Base-by-base conservation (phyloP, 1,140 invertebrate genomes). In the Dolichoris vasculosae region DNA sequence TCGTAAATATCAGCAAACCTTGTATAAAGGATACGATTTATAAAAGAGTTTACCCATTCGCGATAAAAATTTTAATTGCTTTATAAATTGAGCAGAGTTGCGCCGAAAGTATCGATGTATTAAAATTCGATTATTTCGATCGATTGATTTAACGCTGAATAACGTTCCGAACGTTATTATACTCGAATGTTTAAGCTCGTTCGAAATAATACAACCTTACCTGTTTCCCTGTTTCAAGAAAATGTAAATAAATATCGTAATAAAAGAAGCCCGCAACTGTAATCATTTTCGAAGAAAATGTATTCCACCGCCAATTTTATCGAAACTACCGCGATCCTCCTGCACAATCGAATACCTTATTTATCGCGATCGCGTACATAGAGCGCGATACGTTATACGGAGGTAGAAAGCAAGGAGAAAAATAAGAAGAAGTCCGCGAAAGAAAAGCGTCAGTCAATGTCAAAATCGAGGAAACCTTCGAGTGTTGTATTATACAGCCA, bases 381-480 rank as follows among this genome's bases (percentile, higher is more conserved):
- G 4, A 26, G 55, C 9, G 55, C 55, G 23, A 2, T 3, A 26
- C 9, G 26, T 13, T 59, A 2, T 3, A 26, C 9, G 26, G 4
- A 26, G 23, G 23, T 26, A 73, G 1, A 32, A 71, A 71, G 38
- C 35, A 67, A 32, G 15, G 4, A 32, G 9, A 40, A 40, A 3
- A 40, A 11, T 35, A 32, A 40, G 67, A 26, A 35, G 35, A 71
- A 71, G 17, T 15, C 30, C 7, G 67, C 30, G 23, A 43, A 73
- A 43, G 38, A 43, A 73, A 43, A 73, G 40, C 7, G 69, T n/a
- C 38, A 73, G 69, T 73, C 69, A 73, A 73, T 26, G 69, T 73
- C 69, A 73, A n/a, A 73, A 35, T 73, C 38, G 20, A 73, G 6
- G 38, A 73, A 73, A 73, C 38, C 69, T 73, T n/a, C 38, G 17